phyloP scores from a whole-genome alignment of 2,113 vertebrate genomes.

The Quiscalus mexicanus region DNA sequence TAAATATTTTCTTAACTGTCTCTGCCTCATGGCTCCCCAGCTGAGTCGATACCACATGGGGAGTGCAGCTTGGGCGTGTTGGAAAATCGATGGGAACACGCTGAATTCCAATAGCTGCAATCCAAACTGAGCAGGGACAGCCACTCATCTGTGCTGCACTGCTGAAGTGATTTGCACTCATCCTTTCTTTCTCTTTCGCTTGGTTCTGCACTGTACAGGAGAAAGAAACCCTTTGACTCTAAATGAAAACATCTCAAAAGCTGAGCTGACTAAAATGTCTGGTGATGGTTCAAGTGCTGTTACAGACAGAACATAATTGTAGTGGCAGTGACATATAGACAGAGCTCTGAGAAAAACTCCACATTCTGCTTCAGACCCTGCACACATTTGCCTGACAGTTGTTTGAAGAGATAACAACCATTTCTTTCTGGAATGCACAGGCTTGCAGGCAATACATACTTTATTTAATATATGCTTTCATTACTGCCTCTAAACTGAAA shows the following conservation, averaged over 20 bases:
- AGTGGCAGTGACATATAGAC: neutral
- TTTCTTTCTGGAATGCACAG: conserved; percentile 42
- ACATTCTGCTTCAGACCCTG: conserved; percentile 11
- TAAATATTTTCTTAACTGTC: conserved; percentile 53
- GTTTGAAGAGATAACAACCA: conserved; percentile 28
- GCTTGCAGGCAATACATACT: neutral
- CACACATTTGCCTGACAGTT: conserved; percentile 27
- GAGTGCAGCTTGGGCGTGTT: neutral
- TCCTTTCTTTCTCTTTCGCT: neutral
- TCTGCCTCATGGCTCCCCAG: conserved; percentile 25
- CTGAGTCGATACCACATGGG: neutral
- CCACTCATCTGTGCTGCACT: neutral
- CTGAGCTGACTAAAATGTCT: neutral
- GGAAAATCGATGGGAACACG: neutral
- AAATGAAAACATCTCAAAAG: neutral
- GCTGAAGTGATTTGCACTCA: neutral
- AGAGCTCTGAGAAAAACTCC: neutral
- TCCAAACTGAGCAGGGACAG: neutral
- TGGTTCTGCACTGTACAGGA: neutral
- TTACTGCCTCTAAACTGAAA: neutral
- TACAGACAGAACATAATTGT: neutral
- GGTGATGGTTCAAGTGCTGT: neutral
- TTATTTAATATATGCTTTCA: neutral
- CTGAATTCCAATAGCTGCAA: neutral
- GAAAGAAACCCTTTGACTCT: neutral